Evolutionary conservation across 2,888 invertebrate species (phyloP).

Genomic region (Standfussiana lucernea): DNA sequence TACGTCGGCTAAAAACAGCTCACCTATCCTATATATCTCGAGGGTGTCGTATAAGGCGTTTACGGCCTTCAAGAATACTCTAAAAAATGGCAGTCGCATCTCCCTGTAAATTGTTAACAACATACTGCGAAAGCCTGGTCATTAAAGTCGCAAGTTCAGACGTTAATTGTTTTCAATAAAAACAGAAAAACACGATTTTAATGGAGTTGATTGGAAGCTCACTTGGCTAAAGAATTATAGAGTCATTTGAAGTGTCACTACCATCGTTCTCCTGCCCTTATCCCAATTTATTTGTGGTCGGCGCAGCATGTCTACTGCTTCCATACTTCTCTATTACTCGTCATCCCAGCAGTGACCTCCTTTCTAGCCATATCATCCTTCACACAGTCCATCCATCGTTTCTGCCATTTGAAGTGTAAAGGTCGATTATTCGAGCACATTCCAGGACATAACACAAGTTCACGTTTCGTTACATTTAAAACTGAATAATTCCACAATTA

Average conservation of each 20-base stretch:
- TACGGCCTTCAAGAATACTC: no score
- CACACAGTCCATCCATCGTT: no score
- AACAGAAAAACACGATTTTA: not conserved
- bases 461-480: conserved; percentile 22
- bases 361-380: no score
- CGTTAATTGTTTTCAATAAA: conserved; percentile 16
- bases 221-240: not conserved
- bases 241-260: not conserved
- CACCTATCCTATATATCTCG: conserved; percentile 4
- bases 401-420: not conserved
- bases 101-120: conserved; percentile 47
- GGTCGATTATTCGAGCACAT: conserved; percentile 6
- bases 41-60: conserved; percentile 31
- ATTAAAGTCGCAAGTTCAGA: conserved; percentile 13
- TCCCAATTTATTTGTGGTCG: no score
- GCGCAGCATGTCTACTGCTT: no score
- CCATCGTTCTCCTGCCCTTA: no score
- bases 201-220: conserved; percentile 4
- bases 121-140: conserved; percentile 32
- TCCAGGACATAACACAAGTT: conserved; percentile 13
- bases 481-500: conserved; percentile 57
- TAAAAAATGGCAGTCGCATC: conserved; percentile 33
- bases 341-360: no score
- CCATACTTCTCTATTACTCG: no score
- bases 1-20: conserved; percentile 16